Base-by-base conservation (phyloP, 1,140 invertebrate species). In the Pollicipes pollicipes region DNA sequence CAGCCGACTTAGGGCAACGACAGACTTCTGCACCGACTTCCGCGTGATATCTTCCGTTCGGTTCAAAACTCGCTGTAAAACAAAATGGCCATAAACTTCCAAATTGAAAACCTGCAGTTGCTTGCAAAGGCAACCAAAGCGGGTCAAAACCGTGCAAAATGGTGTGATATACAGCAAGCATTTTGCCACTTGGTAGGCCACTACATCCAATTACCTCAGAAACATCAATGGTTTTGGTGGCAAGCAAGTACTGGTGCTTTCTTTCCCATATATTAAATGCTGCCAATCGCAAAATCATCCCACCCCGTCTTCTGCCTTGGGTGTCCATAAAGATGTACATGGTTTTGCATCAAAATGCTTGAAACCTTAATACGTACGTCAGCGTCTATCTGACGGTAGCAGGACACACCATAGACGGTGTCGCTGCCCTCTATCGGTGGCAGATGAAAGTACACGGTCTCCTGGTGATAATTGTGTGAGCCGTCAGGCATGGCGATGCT, bases 11-110 rank as follows among this genome's bases (percentile, higher is more conserved):
- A 99, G 79, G 26, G 95, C 90, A 81, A 91, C 94, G 3, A 94
- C 90, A 77, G 90, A 90, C 79, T 97, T 97, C 82, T 96, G 93
- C 31, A 97, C 91, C 30, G 91, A 93, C 73, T 92, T 93, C 75
- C 97, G 83, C 0, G 96, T 99, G 76, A 99, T 92, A 78, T 98
- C 95, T n/a, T 91, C 89, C n/a, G 93, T 93, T 74, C 88, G 89
- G 79, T 93, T 93, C 76, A 91, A 86, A 31, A 98, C 82, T 85
- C 93, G 90, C 90, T 95, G 77, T 69, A 83, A 82, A 70, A 76
- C 71, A 75, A 72, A 77, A 73, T 35, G 6, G 6, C 35, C 17
- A 17, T 35, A 8, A 35, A 35, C 17, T 35, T 17, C 6, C 35
- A 35, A 6, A 8, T 73, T 24, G 67, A 68, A 64, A 1, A 29